Evolutionary conservation across 2,888 invertebrate species (phyloP).

Genomic region (Teinopalpus imperialis): DNA sequence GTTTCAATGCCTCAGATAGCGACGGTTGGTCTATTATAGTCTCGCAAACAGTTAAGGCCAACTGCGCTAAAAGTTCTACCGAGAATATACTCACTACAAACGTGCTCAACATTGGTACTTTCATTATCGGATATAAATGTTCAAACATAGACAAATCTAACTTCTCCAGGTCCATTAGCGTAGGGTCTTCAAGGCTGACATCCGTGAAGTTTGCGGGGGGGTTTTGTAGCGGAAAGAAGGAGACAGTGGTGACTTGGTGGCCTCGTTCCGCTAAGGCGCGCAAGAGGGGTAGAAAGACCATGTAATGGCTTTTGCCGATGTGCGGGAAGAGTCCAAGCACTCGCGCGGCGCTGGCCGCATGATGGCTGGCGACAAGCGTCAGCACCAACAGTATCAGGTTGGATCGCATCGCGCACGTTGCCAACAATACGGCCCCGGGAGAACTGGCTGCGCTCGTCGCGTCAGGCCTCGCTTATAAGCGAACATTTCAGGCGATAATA

Average conservation of each 20-base stretch:
- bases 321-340: conserved; percentile 67
- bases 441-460: too few species aligned
- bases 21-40: conserved; percentile 34
- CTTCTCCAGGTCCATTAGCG: conserved; percentile 30
- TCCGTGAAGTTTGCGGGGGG: conserved; percentile 42
- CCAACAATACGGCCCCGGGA: too few species aligned
- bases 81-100: conserved; percentile 24
- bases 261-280: conserved; percentile 64
- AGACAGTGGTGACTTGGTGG: conserved; percentile 73
- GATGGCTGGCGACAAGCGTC: not conserved
- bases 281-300: conserved; percentile 67
- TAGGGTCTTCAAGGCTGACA: conserved; percentile 34
- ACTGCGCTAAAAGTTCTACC: conserved; percentile 27
- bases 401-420: too few species aligned
- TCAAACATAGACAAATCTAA: conserved; percentile 31
- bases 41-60: conserved; percentile 36
- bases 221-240: conserved; percentile 60
- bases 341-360: conserved; percentile 7
- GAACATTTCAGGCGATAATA: too few species aligned
- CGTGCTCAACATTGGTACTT: conserved; percentile 29
- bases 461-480: too few species aligned
- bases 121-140: conserved; percentile 11
- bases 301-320: conserved; percentile 75
- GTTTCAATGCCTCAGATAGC: conserved; percentile 33
- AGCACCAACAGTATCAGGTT: not conserved